Evolutionary conservation across 2,113 vertebrate species (phyloP).

Genomic region (Ellobius talpinus): DNA sequence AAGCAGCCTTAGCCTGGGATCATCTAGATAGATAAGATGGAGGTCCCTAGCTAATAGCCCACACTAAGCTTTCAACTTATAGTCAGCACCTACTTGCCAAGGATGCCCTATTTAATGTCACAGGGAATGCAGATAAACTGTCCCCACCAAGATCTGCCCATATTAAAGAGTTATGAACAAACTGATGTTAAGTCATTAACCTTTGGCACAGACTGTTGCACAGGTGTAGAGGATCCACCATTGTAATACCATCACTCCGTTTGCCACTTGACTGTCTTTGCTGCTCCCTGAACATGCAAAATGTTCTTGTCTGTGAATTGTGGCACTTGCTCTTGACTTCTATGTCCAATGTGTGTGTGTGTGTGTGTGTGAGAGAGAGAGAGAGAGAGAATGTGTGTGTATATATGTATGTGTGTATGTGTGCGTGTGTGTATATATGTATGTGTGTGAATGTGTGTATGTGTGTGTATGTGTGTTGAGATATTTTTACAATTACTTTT

Average conservation of each 20-base stretch:
- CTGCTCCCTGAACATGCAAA: not conserved
- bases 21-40: not conserved
- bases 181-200: not conserved
- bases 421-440: no score
- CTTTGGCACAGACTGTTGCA: not conserved
- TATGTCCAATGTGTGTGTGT: no score
- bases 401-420: rapidly evolving
- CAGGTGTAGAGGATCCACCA: not conserved
- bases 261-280: not conserved
- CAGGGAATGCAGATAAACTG: not conserved
- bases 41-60: no score
- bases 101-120: not conserved
- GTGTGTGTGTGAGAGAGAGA: not conserved
- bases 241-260: no score
- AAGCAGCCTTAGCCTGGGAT: not conserved
- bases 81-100: not conserved
- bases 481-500: not conserved
- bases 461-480: not conserved
- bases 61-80: not conserved
- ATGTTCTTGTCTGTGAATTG: not conserved
- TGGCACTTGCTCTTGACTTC: not conserved
- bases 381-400: no score
- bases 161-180: not conserved
- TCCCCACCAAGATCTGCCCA: not conserved
- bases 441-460: not conserved